Percentiles rank a stretch among this genome's conserved stretches.
Evolutionary conservation across 2,113 vertebrate genomes (phyloP).

Genomic region (Jaculus jaculus): DNA sequence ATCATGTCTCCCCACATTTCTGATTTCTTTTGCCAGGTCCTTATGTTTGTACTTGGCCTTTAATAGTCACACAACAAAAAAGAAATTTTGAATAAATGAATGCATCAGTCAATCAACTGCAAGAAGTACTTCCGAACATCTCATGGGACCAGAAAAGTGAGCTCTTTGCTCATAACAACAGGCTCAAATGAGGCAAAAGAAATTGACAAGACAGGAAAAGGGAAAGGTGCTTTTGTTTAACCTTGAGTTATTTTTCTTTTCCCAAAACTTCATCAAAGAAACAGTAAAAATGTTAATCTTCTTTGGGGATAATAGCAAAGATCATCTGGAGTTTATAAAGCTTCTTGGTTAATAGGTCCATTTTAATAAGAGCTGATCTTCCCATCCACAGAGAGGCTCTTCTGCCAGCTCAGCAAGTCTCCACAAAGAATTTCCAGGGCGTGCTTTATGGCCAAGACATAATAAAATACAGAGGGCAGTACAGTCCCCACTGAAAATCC

Average conservation of each 20-base stretch:
- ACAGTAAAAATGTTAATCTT: conserved; percentile 82
- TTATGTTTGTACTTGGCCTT: background rate
- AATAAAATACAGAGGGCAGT: background rate
- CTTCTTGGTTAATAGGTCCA: conserved; percentile 81
- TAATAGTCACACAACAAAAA: background rate
- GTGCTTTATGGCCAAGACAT: background rate
- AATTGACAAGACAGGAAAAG: conserved; percentile 70
- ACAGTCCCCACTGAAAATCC: background rate
- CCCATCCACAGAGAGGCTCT: conserved; percentile 52
- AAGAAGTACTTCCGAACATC: background rate
- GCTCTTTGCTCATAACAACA: conserved; percentile 14
- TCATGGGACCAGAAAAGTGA: background rate
- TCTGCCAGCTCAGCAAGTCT: conserved; percentile 70
- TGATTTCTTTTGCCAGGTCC: background rate
- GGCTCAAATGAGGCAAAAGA: conserved; percentile 68
- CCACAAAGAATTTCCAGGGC: conserved; percentile 22
- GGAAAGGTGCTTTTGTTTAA: conserved; percentile 78
- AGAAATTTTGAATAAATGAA: background rate
- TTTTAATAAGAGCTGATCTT: conserved; percentile 82
- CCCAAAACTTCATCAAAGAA: conserved; percentile 78
- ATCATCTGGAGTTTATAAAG: conserved; percentile 83
- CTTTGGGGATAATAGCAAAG: conserved; percentile 80
- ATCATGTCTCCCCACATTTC: background rate
- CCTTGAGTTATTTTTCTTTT: conserved; percentile 78
- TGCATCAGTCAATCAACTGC: background rate